Percentiles rank a stretch among this genome's conserved stretches.
Evolutionary conservation across 2,888 invertebrate species (phyloP).

Genomic region (Lordiphosa fenestrarum): DNA sequence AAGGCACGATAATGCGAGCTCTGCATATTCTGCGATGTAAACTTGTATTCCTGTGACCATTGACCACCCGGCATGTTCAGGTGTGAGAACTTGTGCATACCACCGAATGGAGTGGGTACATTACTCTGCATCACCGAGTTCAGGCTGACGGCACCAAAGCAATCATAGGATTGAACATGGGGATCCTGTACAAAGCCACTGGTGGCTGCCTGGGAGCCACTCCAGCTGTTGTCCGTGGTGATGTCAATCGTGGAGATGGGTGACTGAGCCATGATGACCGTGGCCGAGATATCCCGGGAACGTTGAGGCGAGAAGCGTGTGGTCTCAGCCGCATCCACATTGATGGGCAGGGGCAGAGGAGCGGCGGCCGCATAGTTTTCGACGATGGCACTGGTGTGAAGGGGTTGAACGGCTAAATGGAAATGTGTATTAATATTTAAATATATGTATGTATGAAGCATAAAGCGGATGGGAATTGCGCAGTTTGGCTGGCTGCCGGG

Average conservation of each 20-base stretch:
- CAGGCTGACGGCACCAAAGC: slow-evolving; percentile 84
- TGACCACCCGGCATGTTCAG: slow-evolving; percentile 89
- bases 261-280: slow-evolving; percentile 82
- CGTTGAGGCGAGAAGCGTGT: slow-evolving; percentile 85
- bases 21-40: slow-evolving; percentile 85
- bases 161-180: slow-evolving; percentile 86
- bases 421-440: slow-evolving; percentile 1
- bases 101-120: slow-evolving; percentile 86
- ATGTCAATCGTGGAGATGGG: slow-evolving; percentile 70
- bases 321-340: slow-evolving; percentile 85
- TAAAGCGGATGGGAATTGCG: slow-evolving; percentile 35
- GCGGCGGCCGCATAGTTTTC: slow-evolving; percentile 82
- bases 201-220: slow-evolving; percentile 37
- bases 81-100: slow-evolving; percentile 83
- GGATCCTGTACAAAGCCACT: slow-evolving; percentile 80
- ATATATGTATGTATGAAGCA: slow-evolving; percentile 7
- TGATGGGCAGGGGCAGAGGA: slow-evolving; percentile 83
- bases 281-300: slow-evolving; percentile 84
- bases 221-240: slow-evolving; percentile 64
- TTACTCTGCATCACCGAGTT: slow-evolving; percentile 88
- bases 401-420: slow-evolving; percentile 39
- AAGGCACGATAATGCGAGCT: slow-evolving; percentile 84
- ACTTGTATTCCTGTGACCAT: slow-evolving; percentile 86
- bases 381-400: slow-evolving; percentile 62
- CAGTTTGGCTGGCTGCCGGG: slow-evolving; percentile 36